Percentiles rank a stretch among this genome's conserved stretches.
phyloP scores from a whole-genome alignment of 1,140 invertebrate genomes.

The Pseudomyrmex cubaensis region DNA sequence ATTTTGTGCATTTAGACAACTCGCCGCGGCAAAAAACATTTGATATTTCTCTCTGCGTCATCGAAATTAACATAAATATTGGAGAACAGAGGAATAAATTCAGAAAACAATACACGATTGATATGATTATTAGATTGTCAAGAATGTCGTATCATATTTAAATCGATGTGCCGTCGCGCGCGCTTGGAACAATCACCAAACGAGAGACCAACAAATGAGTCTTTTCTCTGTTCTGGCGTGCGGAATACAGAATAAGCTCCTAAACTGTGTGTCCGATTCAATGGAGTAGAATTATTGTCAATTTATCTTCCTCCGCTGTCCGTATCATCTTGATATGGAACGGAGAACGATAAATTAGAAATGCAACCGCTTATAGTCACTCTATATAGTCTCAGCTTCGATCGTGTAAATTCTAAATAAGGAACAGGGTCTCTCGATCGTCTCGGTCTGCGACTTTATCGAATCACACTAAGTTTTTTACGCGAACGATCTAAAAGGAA shows the following conservation, averaged over 20 bases:
- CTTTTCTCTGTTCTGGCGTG: not conserved
- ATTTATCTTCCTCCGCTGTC: conserved; percentile 2
- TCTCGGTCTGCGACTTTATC: conserved; percentile 25
- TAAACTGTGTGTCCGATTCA: not conserved
- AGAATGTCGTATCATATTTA: not conserved
- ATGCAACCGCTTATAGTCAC: conserved; percentile 51
- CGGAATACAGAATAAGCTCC: not conserved
- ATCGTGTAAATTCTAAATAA: conserved; percentile 57
- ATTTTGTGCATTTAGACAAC: not conserved
- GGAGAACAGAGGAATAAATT: not conserved
- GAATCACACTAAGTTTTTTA: conserved; percentile 10
- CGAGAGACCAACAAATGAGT: not conserved
- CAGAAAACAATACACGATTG: not conserved
- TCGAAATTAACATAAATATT: not conserved
- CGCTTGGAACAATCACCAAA: not conserved
- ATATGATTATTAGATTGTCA: not conserved
- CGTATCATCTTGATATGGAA: conserved; percentile 19
- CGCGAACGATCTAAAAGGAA: not conserved
- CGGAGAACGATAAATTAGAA: conserved; percentile 46
- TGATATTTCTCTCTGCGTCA: not conserved
- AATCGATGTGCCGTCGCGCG: not conserved
- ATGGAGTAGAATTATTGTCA: conserved; percentile 12
- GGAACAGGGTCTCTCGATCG: conserved; percentile 29
- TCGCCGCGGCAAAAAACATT: no score
- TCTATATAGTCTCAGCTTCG: conserved; percentile 41